These are phyloP conservation scores for Trematocara unimaculatum DNA, from an alignment of 2,113 vertebrate genomes.

Conservation along the genomic window DNA sequence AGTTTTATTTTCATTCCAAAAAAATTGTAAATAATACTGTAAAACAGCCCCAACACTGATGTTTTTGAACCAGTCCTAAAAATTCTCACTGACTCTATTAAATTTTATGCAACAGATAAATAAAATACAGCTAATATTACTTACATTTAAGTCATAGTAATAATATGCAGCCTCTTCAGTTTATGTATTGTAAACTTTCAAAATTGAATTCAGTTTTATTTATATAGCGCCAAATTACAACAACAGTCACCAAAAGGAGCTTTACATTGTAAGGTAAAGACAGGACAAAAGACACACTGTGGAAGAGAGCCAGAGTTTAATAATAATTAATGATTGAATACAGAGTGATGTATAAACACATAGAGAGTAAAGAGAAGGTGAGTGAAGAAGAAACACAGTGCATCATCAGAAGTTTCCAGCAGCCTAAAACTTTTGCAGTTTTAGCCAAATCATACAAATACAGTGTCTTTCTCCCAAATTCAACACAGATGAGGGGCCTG, in stretches of 20 bases:
- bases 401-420: neutral
- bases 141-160: neutral
- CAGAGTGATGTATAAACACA: neutral
- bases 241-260: neutral
- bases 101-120: neutral
- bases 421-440: neutral
- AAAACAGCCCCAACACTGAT: neutral
- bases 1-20: neutral
- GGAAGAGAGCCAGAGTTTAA: neutral
- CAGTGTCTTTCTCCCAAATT: neutral
- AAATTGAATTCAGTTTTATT: neutral
- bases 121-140: neutral
- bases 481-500: neutral
- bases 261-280: neutral
- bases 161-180: neutral
- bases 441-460: neutral
- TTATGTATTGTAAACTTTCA: neutral
- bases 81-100: neutral
- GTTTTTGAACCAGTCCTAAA: neutral
- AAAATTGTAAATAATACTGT: neutral
- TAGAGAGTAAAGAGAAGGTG: neutral
- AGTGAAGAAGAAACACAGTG: neutral
- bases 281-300: neutral
- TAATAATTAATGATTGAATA: neutral
- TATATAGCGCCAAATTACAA: neutral